Evolutionary conservation across 2,797 vertebrate species (phyloP).

Genomic region (Micropoecilia bifurca): DNA sequence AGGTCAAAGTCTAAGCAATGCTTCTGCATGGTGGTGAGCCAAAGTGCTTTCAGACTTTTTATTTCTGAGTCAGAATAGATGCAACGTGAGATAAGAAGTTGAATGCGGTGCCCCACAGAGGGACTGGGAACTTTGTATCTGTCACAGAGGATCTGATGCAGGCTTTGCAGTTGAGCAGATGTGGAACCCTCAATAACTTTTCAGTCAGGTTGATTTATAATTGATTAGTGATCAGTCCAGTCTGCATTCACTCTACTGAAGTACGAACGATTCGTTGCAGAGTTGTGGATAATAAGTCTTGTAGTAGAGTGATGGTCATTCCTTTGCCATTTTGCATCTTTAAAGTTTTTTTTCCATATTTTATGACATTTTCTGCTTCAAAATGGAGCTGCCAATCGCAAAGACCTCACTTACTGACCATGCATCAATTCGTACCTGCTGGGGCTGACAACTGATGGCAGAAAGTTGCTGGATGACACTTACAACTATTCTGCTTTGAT

Average conservation of each 20-base stretch:
- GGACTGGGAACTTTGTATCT: not conserved
- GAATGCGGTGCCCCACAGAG: not conserved
- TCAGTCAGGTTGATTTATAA: not conserved
- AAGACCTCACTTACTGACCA: not conserved
- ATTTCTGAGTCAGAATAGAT: not conserved
- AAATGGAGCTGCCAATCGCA: not conserved
- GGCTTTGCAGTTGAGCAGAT: not conserved
- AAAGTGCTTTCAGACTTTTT: not conserved
- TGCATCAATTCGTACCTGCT: not conserved
- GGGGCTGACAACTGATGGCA: not conserved
- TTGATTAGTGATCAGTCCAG: not conserved
- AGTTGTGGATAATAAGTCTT: not conserved
- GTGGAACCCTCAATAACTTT: not conserved
- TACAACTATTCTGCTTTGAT: not conserved
- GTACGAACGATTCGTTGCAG: not conserved
- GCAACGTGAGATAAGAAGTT: not conserved
- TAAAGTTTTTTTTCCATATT: not conserved
- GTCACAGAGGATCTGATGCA: not conserved
- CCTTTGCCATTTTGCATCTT: not conserved
- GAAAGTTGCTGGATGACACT: not conserved
- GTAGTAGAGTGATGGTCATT: not conserved
- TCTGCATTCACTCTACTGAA: not conserved
- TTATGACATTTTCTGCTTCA: not conserved
- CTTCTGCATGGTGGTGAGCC: not conserved
- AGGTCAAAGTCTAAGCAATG: not conserved